Percentiles rank a stretch among this genome's conserved stretches.
Conservation (phyloP, 2,113 vertebrate genomes). For the Amphiprion ocellaris region DNA sequence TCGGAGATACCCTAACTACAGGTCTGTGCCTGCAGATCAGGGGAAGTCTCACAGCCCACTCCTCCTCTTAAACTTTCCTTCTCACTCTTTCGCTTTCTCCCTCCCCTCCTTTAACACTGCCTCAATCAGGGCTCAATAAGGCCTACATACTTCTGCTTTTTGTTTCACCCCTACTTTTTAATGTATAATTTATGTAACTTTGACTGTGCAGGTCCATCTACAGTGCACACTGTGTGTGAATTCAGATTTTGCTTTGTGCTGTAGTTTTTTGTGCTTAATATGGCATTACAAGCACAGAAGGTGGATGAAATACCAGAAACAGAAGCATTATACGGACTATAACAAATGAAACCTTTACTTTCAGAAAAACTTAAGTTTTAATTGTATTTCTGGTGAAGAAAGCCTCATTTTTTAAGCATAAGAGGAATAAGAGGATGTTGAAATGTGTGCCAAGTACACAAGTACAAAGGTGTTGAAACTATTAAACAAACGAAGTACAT, state of each 20-base stretch:
- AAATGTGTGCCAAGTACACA: slow-evolving; percentile 27
- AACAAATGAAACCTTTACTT: not conserved
- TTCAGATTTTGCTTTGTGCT: not conserved
- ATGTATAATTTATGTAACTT: slow-evolving; percentile 1
- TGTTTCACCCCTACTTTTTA: slow-evolving; percentile 1
- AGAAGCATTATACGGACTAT: not conserved
- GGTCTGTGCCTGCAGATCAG: slow-evolving; percentile 75
- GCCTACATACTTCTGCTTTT: not conserved
- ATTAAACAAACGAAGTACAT: not conserved
- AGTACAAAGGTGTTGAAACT: not conserved
- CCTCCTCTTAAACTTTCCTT: slow-evolving; percentile 16
- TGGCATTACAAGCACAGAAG: not conserved
- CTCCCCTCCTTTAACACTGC: not conserved
- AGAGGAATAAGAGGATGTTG: not conserved
- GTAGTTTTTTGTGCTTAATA: not conserved
- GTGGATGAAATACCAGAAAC: not conserved
- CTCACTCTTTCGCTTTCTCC: not conserved
- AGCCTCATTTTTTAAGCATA: not conserved
- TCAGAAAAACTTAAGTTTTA: not conserved
- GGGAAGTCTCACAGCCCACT: slow-evolving; percentile 24
- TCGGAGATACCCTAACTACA: slow-evolving; percentile 68
- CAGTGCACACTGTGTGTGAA: not conserved
- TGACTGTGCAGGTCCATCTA: not conserved
- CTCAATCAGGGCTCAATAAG: not conserved
- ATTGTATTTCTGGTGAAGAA: not conserved